Percentiles rank a stretch among this genome's conserved stretches.
Evolutionary conservation across 2,888 invertebrate species (phyloP).

Genomic region (Siphlonurus alternatus): DNA sequence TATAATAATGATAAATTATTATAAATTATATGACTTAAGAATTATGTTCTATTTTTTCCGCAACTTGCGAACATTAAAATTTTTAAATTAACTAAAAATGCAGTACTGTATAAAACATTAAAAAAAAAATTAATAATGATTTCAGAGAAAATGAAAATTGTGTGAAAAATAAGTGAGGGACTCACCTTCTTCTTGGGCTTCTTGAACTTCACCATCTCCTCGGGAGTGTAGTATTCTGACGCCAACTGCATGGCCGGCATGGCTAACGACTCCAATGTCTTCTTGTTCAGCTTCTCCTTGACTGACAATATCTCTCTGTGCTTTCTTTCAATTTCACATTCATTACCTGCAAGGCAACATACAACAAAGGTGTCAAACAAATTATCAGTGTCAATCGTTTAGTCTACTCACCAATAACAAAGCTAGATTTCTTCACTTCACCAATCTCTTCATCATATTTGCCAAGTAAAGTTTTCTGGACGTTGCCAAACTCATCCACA

Average conservation of each 20-base stretch:
- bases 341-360: constrained; percentile 19
- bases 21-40: too few relatives aligned
- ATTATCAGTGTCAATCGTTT: not conserved
- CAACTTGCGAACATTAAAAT: too few relatives aligned
- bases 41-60: too few relatives aligned
- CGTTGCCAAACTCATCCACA: constrained; percentile 34
- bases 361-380: too few relatives aligned
- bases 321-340: constrained; percentile 15
- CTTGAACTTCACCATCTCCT: constrained; percentile 78
- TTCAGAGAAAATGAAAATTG: too few relatives aligned
- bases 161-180: too few relatives aligned
- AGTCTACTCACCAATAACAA: constrained; percentile 55
- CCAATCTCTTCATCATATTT: constrained; percentile 94
- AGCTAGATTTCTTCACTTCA: constrained; percentile 42
- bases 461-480: constrained; percentile 47
- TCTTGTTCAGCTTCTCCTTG: constrained; percentile 42
- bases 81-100: too few relatives aligned
- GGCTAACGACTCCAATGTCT: constrained; percentile 56
- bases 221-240: constrained; percentile 72
- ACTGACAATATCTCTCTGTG: constrained; percentile 18
- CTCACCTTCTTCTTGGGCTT: constrained; percentile 61
- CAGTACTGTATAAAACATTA: too few relatives aligned
- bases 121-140: too few relatives aligned
- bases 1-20: too few relatives aligned
- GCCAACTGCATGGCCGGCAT: constrained; percentile 53